These are phyloP conservation scores for Chroicocephalus ridibundus DNA, from an alignment of 2,113 vertebrate species.

Conservation along the genomic window DNA sequence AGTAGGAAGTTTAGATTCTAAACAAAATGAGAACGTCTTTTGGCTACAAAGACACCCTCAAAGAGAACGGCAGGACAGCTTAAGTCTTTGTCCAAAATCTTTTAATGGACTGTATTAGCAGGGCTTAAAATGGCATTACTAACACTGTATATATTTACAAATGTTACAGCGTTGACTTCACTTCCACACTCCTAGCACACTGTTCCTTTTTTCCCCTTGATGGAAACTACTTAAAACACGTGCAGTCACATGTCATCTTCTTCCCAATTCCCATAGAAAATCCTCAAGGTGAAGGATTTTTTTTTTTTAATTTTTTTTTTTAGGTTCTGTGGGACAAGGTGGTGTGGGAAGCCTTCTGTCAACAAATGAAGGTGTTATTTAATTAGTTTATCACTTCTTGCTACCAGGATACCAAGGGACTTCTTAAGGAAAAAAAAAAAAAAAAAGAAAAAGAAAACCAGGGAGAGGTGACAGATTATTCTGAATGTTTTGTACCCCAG, in stretches of 20 bases:
- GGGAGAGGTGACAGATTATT: not conserved
- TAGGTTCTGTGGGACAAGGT: not conserved
- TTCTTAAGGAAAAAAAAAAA: not conserved
- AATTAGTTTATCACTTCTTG: not conserved
- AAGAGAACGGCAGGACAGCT: not conserved
- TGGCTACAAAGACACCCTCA: not conserved
- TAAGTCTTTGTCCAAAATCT: not conserved
- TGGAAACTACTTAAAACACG: not conserved
- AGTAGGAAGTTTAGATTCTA: not conserved
- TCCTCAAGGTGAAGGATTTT: not conserved
- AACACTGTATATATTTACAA: not conserved
- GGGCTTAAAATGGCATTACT: not conserved
- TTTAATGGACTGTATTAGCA: not conserved
- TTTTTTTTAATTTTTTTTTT: not conserved
- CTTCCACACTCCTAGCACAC: not conserved
- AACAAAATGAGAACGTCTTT: not conserved
- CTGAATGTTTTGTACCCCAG: not conserved
- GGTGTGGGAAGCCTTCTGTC: not conserved
- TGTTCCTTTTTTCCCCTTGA: not conserved
- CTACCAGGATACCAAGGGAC: not conserved
- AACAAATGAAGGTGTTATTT: not conserved
- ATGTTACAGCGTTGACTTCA: not conserved
- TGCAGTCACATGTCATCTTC: not conserved
- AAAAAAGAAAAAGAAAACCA: not conserved
- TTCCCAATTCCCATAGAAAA: not conserved